Percentiles rank a stretch among this genome's conserved stretches.
Conservation (phyloP, 2,888 invertebrate species). For the Drosophila subsilvestris region DNA sequence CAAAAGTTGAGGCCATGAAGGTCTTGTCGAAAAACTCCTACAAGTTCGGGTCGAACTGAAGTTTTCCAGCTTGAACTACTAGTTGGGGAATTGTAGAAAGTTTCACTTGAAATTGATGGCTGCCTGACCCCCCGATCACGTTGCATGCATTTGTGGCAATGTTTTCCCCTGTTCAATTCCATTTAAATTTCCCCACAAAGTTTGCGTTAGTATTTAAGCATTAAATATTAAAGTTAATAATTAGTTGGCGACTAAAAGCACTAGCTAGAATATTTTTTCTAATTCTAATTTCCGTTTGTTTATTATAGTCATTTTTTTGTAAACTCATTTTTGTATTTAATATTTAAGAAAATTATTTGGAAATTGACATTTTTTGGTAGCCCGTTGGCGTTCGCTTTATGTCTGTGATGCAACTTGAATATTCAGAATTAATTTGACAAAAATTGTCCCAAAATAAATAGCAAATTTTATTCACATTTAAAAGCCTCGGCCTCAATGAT, state of each 20-base stretch:
- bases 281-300: no score
- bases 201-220: background rate
- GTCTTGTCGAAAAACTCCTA: background rate
- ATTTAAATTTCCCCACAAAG: background rate
- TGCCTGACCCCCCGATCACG: slow-evolving; percentile 22
- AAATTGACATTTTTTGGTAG: background rate
- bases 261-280: no score
- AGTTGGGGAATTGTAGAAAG: slow-evolving; percentile 5
- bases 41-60: background rate
- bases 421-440: background rate
- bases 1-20: background rate
- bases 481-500: background rate
- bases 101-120: slow-evolving; percentile 17
- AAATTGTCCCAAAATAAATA: background rate
- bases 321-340: no score
- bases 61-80: slow-evolving; percentile 2
- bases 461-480: background rate
- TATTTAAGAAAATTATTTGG: background rate
- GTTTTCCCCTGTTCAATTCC: background rate
- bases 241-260: no score
- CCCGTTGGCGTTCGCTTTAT: background rate
- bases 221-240: background rate
- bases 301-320: no score
- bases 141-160: background rate
- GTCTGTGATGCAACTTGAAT: background rate